Evolutionary conservation across 1,140 invertebrate species (phyloP).

Genomic region (Apolygus lucorum): DNA sequence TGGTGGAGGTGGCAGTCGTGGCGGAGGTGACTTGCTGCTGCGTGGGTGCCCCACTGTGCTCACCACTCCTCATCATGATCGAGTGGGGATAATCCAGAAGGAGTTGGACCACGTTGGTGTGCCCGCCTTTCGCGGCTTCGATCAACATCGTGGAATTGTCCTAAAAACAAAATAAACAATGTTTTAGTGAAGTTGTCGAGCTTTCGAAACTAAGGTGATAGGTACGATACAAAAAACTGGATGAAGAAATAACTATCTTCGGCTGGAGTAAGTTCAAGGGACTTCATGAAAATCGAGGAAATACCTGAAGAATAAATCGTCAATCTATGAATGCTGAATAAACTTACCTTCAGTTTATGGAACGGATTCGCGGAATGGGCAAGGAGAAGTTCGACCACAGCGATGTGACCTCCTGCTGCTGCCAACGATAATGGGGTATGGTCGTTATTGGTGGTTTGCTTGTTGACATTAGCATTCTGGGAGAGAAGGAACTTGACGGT

Average conservation of each 20-base stretch:
- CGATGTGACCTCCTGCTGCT: constrained; percentile 88
- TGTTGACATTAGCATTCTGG: constrained; percentile 87
- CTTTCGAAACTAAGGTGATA: background rate
- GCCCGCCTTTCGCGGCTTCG: constrained; percentile 94
- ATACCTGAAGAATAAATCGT: no score
- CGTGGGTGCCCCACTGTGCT: constrained; percentile 31
- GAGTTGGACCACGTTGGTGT: constrained; percentile 88
- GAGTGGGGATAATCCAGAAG: constrained; percentile 89
- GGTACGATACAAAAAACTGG: background rate
- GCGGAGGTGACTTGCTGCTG: background rate
- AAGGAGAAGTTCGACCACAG: constrained; percentile 85
- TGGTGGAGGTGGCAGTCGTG: background rate
- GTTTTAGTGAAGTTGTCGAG: background rate
- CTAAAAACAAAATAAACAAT: constrained; percentile 39
- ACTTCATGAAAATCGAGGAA: background rate
- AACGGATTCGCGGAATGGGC: constrained; percentile 86
- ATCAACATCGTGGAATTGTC: constrained; percentile 98
- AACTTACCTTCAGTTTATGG: constrained; percentile 78
- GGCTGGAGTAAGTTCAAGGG: no score
- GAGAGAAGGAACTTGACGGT: constrained; percentile 93
- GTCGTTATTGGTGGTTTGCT: constrained; percentile 93
- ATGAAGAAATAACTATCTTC: background rate
- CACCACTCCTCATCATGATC: constrained; percentile 48
- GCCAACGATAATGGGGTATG: constrained; percentile 96
- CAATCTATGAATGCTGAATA: no score